Evolutionary conservation across 1,140 invertebrate genomes (phyloP).

Genomic region (Meloidogyne chitwoodi): DNA sequence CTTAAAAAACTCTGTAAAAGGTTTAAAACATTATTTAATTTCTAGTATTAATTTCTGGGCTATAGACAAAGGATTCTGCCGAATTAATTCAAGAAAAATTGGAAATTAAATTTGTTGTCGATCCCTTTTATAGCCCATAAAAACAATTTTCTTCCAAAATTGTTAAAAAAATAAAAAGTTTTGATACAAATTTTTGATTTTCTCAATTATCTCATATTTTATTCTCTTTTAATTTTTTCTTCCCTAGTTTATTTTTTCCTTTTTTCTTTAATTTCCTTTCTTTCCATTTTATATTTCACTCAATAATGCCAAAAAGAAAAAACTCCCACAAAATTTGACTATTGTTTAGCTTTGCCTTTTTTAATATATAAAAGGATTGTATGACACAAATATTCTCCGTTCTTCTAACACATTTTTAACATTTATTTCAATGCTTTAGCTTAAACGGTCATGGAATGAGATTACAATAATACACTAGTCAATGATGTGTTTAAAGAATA

Average conservation of each 20-base stretch:
- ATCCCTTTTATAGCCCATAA: too few species aligned
- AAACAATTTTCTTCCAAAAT: too few species aligned
- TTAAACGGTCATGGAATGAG: not conserved
- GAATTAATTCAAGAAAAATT: too few species aligned
- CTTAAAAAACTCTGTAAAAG: too few species aligned
- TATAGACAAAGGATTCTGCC: too few species aligned
- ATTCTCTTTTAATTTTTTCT: not conserved
- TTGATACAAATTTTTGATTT: too few species aligned
- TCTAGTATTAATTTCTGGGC: too few species aligned
- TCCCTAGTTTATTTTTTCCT: not conserved
- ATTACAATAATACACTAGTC: not conserved
- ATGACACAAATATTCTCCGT: not conserved
- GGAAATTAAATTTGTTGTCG: too few species aligned
- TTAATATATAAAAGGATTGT: not conserved
- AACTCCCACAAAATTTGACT: not conserved
- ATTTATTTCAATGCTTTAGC: not conserved
- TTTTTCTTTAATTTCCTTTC: not conserved
- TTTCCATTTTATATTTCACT: not conserved
- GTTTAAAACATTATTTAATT: too few species aligned
- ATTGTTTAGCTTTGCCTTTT: not conserved
- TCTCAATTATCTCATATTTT: too few species aligned
- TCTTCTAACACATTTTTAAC: not conserved
- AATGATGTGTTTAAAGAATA: not conserved
- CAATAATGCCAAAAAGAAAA: not conserved
- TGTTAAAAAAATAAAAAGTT: too few species aligned